Percentiles rank a stretch among this genome's conserved stretches.
Conservation (phyloP, 2,888 invertebrate species). For the Dolomedes plantarius region DNA sequence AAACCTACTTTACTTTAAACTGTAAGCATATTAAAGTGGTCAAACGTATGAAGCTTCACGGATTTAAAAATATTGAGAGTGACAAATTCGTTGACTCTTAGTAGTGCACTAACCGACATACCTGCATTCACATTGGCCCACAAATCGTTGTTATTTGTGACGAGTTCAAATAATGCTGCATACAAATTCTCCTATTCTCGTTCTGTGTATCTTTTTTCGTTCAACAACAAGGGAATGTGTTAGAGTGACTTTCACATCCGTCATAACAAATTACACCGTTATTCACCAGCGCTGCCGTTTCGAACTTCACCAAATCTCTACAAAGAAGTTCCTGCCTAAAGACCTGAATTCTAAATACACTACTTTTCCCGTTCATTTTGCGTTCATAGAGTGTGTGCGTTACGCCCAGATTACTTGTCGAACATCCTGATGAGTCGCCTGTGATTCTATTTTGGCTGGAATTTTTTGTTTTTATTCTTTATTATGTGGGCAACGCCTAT, state of each 20-base stretch:
- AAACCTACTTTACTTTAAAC: no score
- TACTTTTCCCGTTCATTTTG: slow-evolving; percentile 10
- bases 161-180: neutral
- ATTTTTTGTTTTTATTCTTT: neutral
- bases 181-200: neutral
- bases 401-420: slow-evolving; percentile 38
- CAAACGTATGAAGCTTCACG: no score
- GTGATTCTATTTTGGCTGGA: neutral
- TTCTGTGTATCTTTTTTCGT: neutral
- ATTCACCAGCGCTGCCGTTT: neutral
- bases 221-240: neutral
- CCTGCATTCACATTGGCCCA: neutral
- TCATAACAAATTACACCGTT: neutral
- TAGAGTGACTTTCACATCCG: neutral
- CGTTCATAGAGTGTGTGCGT: neutral
- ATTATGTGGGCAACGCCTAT: neutral
- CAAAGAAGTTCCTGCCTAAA: slow-evolving; percentile 47
- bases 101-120: neutral
- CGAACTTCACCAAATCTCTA: slow-evolving; percentile 4
- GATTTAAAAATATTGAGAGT: no score
- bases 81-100: no score
- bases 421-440: slow-evolving; percentile 41
- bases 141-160: neutral
- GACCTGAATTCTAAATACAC: slow-evolving; percentile 49
- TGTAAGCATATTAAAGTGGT: no score